A percentile compares a stretch with the other conserved stretches of the same genome.
Conservation (phyloP, 2,113 vertebrate species). For the Otolemur garnettii region DNA sequence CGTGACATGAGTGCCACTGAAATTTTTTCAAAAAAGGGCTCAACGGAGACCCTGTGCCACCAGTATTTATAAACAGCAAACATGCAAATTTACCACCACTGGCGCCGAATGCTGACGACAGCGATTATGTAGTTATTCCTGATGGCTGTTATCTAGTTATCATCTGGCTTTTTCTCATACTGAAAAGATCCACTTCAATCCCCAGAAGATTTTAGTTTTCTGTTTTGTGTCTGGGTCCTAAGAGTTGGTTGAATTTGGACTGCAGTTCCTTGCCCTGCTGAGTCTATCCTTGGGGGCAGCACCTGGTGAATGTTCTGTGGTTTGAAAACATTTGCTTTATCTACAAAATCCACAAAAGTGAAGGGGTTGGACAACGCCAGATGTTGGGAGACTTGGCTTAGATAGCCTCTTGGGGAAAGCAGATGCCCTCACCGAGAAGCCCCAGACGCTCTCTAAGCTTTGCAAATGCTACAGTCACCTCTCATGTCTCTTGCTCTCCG, state of each 20-base stretch:
- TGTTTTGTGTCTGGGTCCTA: conserved; percentile 13
- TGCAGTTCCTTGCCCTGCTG: background rate
- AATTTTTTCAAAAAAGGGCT: background rate
- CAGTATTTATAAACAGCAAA: conserved; percentile 42
- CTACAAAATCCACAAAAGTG: conserved; percentile 58
- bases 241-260: background rate
- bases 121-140: background rate
- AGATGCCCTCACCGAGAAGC: conserved; percentile 20
- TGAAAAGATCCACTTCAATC: conserved; percentile 49
- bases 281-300: background rate
- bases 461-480: conserved; percentile 48
- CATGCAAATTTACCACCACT: background rate
- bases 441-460: conserved; percentile 33
- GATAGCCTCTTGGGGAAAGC: conserved; percentile 42
- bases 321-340: conserved; percentile 56
- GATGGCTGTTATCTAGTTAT: background rate
- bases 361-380: conserved; percentile 47
- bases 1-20: background rate
- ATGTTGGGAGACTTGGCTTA: conserved; percentile 21
- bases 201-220: background rate
- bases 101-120: background rate
- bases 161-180: conserved; percentile 34
- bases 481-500: conserved; percentile 47
- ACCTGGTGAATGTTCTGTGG: background rate
- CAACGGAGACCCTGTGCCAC: background rate